Base-by-base conservation (phyloP, 2,113 vertebrate species). In the Panthera uncia region DNA sequence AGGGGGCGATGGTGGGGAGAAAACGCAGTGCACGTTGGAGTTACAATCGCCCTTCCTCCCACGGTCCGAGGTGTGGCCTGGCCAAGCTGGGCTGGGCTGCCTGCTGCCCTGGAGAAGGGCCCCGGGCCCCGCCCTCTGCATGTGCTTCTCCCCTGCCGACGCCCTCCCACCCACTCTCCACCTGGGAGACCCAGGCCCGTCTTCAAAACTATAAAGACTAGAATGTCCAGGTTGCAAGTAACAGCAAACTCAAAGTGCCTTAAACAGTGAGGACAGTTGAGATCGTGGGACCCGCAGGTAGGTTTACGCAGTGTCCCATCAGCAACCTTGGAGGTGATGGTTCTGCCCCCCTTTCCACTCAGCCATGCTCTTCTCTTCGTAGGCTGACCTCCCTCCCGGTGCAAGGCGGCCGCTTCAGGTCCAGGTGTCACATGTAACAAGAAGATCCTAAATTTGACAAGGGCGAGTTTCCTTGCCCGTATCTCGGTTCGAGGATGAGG, bases 311-410 rank as follows among this genome's bases (percentile, higher is more conserved):
- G 52, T 50, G 55, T 2, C 45, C 7, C 13, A 2, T 4, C 21
- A 4, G n/a, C 71, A 8, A 19, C 27, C 0, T 15, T 38, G 4
- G 0, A 3, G 11, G 19, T 11, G 3, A 9, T 10, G n/a, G 29
- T 52, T 55, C 93, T 68, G 52, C 45, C 6, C 1, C 0, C 55
- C 61, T 63, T 33, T 50, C 55, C 74, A 11, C 4, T 15, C 4
- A 21, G 68, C 68, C 38, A 4, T 3, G 16, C 38, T 31, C 55
- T 38, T 89, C 91, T 66, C 41, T 29, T 73, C 71, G 6, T 50
- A 31, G 80, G 52, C 52, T 18, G 63, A 63, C 71, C 63, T 85
- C 79, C 73, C 38, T 95, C 23, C 0, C 13, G 76, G 78, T 57
- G 63, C 92, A 55, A 15, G 7, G 66, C 55, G 66, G 73, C 91